Percentiles rank a stretch among this genome's conserved stretches.
These are phyloP conservation scores for Eumaeus atala DNA, from an alignment of 1,140 invertebrate genomes.

Conservation along the genomic window DNA sequence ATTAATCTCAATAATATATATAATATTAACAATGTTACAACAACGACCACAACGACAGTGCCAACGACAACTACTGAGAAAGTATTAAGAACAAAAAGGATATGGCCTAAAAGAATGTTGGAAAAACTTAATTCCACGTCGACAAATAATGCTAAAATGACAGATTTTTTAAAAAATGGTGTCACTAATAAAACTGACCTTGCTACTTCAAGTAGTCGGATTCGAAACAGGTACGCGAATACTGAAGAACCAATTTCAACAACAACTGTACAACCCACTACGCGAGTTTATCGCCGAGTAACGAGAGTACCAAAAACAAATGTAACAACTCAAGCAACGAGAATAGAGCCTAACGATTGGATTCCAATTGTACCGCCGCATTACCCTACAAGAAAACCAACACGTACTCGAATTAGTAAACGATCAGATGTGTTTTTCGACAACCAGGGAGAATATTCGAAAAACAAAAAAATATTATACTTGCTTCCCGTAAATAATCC, in stretches of 20 bases:
- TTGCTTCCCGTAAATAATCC: slow-evolving; percentile 40
- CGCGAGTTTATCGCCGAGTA: slow-evolving; percentile 39
- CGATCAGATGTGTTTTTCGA: slow-evolving; percentile 37
- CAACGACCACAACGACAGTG: slow-evolving; percentile 32
- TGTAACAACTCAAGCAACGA: slow-evolving; percentile 34
- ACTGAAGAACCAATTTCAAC: slow-evolving; percentile 26
- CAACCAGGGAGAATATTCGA: slow-evolving; percentile 16
- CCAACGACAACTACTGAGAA: slow-evolving; percentile 44
- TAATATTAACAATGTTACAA: slow-evolving; percentile 7
- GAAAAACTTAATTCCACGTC: slow-evolving; percentile 46
- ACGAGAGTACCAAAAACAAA: slow-evolving; percentile 40
- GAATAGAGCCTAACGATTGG: slow-evolving; percentile 49
- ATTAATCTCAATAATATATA: slow-evolving; percentile 25
- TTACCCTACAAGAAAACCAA: slow-evolving; percentile 33
- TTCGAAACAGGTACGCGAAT: slow-evolving; percentile 23
- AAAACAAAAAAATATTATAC: slow-evolving; percentile 35
- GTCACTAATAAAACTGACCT: slow-evolving; percentile 19
- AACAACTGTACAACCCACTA: slow-evolving; percentile 27
- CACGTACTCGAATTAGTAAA: slow-evolving; percentile 36
- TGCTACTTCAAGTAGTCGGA: slow-evolving; percentile 26
- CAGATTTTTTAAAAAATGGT: slow-evolving; percentile 25
- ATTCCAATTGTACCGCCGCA: slow-evolving; percentile 52
- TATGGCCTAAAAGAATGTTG: slow-evolving; percentile 59
- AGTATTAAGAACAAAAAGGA: slow-evolving; percentile 57
- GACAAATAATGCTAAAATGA: slow-evolving; percentile 22